Evolutionary conservation across 1,140 invertebrate genomes (phyloP), one percentile per base, ranked within the genome.

Genomic region (Diorhabda elongata): DNA sequence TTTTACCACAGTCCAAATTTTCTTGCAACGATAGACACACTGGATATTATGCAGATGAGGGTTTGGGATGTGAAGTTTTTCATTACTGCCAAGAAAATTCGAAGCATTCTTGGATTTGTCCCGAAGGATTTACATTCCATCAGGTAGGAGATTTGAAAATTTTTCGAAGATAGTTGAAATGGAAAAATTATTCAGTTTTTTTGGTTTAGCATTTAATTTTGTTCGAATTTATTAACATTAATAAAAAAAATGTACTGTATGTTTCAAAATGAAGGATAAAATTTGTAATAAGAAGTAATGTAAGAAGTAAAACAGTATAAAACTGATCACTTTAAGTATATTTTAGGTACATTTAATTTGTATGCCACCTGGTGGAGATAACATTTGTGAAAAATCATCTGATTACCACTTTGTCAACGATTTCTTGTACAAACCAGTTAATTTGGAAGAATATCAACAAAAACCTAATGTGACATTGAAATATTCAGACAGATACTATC

Each of bases 331-430:
- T 26, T 26, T 26, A 26, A 26, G 26, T 26, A 26, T 26, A 26
- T 67, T 78, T 42, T 75, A 92, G 88, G 92, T 96, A 26, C 94
- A 97, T 78, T 80, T 97, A 59, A 96, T 96, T 77, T 97, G 95
- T 79, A 95, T 96, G 90, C 94, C 94, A 2, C 92, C 92, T 3
- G 91, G 89, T 52, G 88, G 89, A 59, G 94, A 96, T 76, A 96
- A 95, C 79, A 95, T 91, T 71, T 96, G 94, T 83, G 89, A 92
- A 75, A 91, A 93, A 80, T 95, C 93, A 2, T 90, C 92, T 2
- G 91, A 95, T 75, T 97, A 91, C 77, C 92, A 95, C 77, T 95
- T 96, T 76, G 93, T 97, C 61, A 97, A 97, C 79, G 94, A 97
- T 69, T 96, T 94, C 79, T 84, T 97, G 6, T 96, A 97, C 85